Conservation (phyloP, 1,140 invertebrate species). For the Thalassaphorura encarpata region DNA sequence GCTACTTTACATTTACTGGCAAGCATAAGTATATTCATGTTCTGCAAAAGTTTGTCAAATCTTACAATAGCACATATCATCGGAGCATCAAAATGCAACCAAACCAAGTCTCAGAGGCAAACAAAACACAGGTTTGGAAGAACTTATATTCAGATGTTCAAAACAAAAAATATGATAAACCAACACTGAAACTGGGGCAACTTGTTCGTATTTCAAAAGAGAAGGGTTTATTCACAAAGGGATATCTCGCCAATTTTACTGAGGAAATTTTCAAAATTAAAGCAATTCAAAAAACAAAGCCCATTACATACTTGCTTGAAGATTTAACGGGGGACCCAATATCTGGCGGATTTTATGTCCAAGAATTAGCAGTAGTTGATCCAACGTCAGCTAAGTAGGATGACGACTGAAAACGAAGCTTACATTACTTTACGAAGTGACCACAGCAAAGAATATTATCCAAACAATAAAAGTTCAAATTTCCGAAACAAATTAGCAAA, state of each 20-base stretch:
- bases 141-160: not conserved
- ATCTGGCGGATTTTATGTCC: not conserved
- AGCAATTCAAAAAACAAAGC: not conserved
- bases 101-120: constrained; percentile 6
- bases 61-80: constrained; percentile 19
- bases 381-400: no score
- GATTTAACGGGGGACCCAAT: not conserved
- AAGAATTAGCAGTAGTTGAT: not conserved
- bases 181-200: constrained; percentile 6
- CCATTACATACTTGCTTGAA: not conserved
- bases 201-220: not conserved
- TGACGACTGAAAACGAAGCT: no score
- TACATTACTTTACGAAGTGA: no score
- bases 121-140: not conserved
- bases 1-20: constrained; percentile 10
- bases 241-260: constrained; percentile 1
- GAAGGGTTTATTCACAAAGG: constrained; percentile 5
- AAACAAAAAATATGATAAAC: not conserved
- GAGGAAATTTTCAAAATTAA: constrained; percentile 3
- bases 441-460: no score
- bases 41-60: constrained; percentile 3
- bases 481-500: no score
- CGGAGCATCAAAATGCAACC: constrained; percentile 9
- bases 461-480: no score
- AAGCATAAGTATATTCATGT: constrained; percentile 4